These are phyloP conservation scores for Gallinago media DNA, from an alignment of 2,113 vertebrate species.

Conservation along the genomic window DNA sequence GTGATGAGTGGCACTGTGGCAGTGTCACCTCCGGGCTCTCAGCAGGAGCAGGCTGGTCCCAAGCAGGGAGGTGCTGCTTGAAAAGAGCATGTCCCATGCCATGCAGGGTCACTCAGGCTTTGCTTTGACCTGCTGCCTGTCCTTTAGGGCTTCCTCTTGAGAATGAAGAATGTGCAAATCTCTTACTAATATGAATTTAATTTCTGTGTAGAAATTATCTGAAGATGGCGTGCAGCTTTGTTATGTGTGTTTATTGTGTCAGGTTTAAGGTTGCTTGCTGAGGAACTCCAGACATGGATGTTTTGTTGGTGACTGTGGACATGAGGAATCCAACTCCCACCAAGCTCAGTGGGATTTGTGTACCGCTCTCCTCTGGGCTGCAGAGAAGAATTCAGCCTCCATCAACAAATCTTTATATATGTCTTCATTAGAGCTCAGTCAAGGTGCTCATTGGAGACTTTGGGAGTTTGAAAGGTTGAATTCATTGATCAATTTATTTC, in stretches of 20 bases:
- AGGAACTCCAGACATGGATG: background rate
- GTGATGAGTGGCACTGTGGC: background rate
- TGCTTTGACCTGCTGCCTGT: background rate
- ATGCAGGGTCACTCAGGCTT: background rate
- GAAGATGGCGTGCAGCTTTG: background rate
- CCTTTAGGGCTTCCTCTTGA: background rate
- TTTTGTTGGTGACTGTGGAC: background rate
- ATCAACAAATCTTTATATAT: background rate
- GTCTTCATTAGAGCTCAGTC: background rate
- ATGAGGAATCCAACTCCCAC: background rate
- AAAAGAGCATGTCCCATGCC: background rate
- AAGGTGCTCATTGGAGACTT: background rate
- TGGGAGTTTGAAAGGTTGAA: background rate
- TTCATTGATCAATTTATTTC: background rate
- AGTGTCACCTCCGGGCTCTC: background rate
- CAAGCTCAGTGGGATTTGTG: background rate
- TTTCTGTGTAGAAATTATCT: background rate
- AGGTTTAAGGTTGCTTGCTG: background rate
- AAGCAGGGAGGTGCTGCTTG: background rate
- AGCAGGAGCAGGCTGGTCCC: background rate
- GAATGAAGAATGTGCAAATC: fast-evolving
- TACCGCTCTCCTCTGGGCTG: background rate
- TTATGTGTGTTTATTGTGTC: background rate
- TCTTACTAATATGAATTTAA: background rate
- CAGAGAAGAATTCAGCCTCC: background rate